Evolutionary conservation across 1,140 invertebrate genomes (phyloP), one percentile per base, ranked within the genome.

Genomic region (Drosophila azteca): DNA sequence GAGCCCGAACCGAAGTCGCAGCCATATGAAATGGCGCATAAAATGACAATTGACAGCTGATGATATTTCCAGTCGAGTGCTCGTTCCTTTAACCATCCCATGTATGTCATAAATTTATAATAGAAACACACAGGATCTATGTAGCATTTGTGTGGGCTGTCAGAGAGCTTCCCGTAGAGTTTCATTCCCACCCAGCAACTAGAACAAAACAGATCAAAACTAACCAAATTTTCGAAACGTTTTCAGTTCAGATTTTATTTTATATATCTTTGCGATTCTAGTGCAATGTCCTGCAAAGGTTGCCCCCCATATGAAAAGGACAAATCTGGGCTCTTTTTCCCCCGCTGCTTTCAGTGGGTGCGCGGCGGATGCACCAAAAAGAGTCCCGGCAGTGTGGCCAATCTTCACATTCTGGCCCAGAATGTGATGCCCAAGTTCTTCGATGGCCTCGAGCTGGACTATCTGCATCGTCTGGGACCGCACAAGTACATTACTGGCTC

Each of bases 31-130:
- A 89, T 88, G 83, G 76, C 83, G 83, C 83, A 83, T 88, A 88
- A 88, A 79, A 77, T 79, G 83, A 83, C 83, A 88, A 88, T 88
- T 83, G 83, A 64, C 83, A 88, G 76, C 79, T 88, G 83, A 88
- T 82, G 75, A 77, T 76, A 68, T 67, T 75, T 75, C 51, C 70
- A 55, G 55, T 71, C 35, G 31, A 50, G 51, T 71, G 68, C 24
- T 5, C 24, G 48, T 55, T 39, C 48, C 67, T 51, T 39, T 24
- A 67, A 68, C 29, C 43, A 51, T 26, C 9, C 24, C 65, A 41
- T 49, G 45, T 69, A 70, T 50, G 58, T 51, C 71, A 78, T 78
- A 69, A 58, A 81, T 82, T 68, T 73, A 68, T 82, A 26, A 73
- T 82, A 51, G 43, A 61, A 68, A 11, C 5, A 55, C 41, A 74